Evolutionary conservation across 2,888 invertebrate species (phyloP), one percentile per base, ranked within the genome.

Genomic region (Ethmia dodecea): DNA sequence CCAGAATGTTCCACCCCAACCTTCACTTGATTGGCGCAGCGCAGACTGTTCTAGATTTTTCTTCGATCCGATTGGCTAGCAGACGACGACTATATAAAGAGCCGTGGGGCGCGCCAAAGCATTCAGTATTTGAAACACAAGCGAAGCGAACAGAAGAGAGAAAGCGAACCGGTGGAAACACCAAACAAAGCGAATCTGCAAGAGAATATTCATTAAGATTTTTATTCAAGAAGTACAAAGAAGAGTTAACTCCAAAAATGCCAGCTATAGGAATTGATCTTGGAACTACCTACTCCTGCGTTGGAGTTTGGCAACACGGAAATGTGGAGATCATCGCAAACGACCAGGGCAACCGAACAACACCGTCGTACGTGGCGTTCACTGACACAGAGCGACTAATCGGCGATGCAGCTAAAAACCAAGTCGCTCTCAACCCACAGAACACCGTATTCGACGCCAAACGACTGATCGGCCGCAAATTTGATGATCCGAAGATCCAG

Each of bases 261-360:
- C 76, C 78, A 66, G 78, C 79, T 44, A 67, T 80, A 30, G 80
- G 79, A 73, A 81, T 79, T 47, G 78, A 96, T 87, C 88, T 96
- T 65, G 96, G 95, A 55, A 96, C 95, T 22, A 96, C 95, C 5
- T 95, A 94, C 73, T 95, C 94, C 20, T 93, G 94, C 63, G 94
- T 94, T 29, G 94, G 93, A 53, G 93, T 94, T n/a, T 94, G 92
- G 89, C 92, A 93, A 64, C 90, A 94, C 61, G 92, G 91, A 39
- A 92, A 93, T 69, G 93, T 94, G 42, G 93, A 93, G 67, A 93
- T 93, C 65, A 94, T 95, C 63, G 94, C 95, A 38, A 96, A 96
- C 66, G 94, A 95, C 67, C 94, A 95, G 76, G 95, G 95, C 43
- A 95, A 95, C 73, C 86, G 95, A 33, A 95, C 94, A 6, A 96